Conservation (phyloP, 2,888 invertebrate genomes). For the Oscheius sp. region DNA sequence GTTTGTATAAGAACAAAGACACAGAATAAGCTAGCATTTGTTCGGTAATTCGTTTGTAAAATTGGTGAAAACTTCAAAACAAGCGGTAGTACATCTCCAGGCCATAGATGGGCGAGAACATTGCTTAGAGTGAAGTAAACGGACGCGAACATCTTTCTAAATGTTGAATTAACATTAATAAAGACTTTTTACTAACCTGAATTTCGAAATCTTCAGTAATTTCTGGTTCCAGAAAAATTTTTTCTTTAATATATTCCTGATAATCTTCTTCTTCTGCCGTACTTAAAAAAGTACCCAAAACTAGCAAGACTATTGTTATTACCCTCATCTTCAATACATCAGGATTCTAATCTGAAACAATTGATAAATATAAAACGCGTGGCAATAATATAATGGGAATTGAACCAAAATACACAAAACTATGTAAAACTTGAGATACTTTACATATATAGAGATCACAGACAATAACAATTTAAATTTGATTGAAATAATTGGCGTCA, state of each 20-base stretch:
- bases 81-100: slow-evolving; percentile 10
- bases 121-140: neutral
- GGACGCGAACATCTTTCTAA: neutral
- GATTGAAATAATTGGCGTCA: neutral
- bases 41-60: neutral
- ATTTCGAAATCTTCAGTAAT: neutral
- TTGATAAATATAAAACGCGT: neutral
- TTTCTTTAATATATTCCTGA: neutral
- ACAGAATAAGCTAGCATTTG: neutral
- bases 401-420: too few relatives aligned
- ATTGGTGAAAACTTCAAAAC: neutral
- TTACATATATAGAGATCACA: neutral
- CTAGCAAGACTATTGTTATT: neutral
- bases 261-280: neutral
- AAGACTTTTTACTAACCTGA: neutral
- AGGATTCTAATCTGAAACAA: neutral
- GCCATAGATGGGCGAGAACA: neutral
- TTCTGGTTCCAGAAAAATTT: neutral
- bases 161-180: neutral
- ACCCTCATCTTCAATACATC: neutral
- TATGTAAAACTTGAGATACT: too few relatives aligned
- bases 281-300: neutral
- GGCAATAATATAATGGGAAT: neutral
- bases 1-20: neutral
- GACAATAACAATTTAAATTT: neutral